A percentile compares a stretch with the other conserved stretches of the same genome.
phyloP scores from a whole-genome alignment of 2,113 vertebrate genomes.

The Etheostoma spectabile region DNA sequence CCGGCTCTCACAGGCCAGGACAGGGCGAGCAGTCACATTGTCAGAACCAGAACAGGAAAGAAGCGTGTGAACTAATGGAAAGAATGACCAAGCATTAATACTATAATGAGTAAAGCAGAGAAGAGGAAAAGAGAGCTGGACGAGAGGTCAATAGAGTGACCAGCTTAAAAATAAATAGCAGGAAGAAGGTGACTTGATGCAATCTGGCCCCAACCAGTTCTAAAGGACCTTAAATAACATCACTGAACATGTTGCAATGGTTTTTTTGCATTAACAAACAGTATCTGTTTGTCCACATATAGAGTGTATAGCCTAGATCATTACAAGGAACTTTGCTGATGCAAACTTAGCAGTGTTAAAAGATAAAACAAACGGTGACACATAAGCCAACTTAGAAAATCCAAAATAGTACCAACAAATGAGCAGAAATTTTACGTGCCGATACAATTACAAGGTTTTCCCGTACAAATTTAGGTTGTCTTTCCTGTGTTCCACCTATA shows the following conservation, averaged over 20 bases:
- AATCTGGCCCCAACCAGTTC: conserved; percentile 59
- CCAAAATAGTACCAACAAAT: conserved; percentile 47
- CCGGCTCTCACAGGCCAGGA: conserved; percentile 43
- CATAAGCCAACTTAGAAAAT: conserved; percentile 36
- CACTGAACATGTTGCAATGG: background rate
- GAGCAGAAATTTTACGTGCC: conserved; percentile 11
- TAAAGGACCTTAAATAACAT: conserved; percentile 11
- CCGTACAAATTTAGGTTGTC: conserved; percentile 1
- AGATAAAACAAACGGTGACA: conserved; percentile 56
- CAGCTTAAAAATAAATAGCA: conserved; percentile 65
- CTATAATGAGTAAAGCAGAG: conserved; percentile 42
- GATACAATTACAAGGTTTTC: conserved; percentile 1
- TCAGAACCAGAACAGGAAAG: conserved; percentile 56
- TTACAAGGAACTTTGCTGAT: conserved; percentile 52
- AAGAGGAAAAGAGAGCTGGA: conserved; percentile 48
- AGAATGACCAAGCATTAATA: conserved; percentile 71
- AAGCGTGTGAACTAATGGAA: conserved; percentile 71
- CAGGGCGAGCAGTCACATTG: conserved; percentile 55
- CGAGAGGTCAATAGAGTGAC: conserved; percentile 52
- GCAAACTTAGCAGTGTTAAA: conserved; percentile 38
- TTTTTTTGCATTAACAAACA: background rate
- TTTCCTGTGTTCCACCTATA: conserved; percentile 12
- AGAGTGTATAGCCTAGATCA: conserved; percentile 40
- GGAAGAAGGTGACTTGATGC: conserved; percentile 35
- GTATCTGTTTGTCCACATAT: conserved; percentile 8